Base-by-base conservation (phyloP, 1,140 invertebrate species). In the Scaptodrosophila lebanonensis region DNA sequence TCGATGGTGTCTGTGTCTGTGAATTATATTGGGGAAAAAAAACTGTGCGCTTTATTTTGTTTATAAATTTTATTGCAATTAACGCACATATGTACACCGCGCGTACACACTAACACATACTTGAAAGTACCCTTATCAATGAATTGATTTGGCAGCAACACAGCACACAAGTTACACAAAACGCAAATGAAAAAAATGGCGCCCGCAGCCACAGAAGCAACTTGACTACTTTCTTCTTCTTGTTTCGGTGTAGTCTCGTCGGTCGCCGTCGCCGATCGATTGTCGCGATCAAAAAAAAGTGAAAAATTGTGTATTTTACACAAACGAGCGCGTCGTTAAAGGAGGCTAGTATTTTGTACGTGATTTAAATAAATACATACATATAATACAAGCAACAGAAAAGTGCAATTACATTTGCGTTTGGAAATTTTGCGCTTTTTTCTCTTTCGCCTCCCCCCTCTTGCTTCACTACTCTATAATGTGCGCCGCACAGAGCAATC, bases 401-500 rank as follows among this genome's bases (percentile, higher is more conserved):
- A 77, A 82, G 75, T 82, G 75, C 75, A 77, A 77, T 82, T 82
- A 82, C 75, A 82, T 82, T 82, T 75, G 75, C 69, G 76, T 82
- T 82, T 79, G 75, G 75, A 82, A 82, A 82, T 82, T 77, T 82
- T 82, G 75, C 75, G 75, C 75, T 82, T 82, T 82, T 82, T 82
- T 79, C 69, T 82, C 75, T 82, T 79, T 64, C 69, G 68, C 69
- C 75, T 58, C 42, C 61, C 45, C 35, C 52, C 42, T 39, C 32
- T 33, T 63, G 63, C 42, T 63, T 52, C 58, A 44, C 66, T 61
- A 61, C 71, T 58, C 45, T 47, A 84, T 66, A 82, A 86, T 86
- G 84, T 86, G 84, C 83, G 85, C 85, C 66, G 85, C 85, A 65
- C 85, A 87, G 65, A 84, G 82, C 66, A 87, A 87, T 68, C 83